A percentile compares a stretch with the other conserved stretches of the same genome.
Evolutionary conservation across 2,797 vertebrate genomes (phyloP).

Genomic region (Lepus oiostolus): DNA sequence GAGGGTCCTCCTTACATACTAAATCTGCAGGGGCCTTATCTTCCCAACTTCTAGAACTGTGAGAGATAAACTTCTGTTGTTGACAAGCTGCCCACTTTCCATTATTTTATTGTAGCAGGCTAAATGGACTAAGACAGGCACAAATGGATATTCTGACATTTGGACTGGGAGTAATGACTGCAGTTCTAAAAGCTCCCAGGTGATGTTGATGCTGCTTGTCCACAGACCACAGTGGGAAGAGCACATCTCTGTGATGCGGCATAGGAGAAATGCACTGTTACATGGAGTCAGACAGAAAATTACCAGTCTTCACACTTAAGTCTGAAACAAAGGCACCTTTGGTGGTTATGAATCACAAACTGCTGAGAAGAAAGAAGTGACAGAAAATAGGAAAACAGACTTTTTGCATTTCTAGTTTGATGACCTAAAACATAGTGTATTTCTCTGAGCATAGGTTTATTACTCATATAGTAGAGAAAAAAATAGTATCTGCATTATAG

Average conservation of each 20-base stretch:
- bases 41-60: neutral
- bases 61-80: neutral
- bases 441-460: neutral
- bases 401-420: neutral
- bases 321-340: neutral
- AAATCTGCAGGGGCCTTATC: neutral
- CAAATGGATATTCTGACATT: neutral
- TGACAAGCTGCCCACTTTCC: neutral
- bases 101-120: neutral
- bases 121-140: neutral
- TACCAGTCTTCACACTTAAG: neutral
- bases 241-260: too few species aligned
- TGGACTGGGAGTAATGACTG: neutral
- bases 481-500: neutral
- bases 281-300: neutral
- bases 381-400: neutral
- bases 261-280: neutral
- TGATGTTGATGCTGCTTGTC: neutral
- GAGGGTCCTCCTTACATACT: neutral
- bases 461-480: neutral
- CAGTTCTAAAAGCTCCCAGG: neutral
- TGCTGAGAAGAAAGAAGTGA: neutral
- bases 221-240: neutral
- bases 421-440: neutral
- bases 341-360: neutral